Percentiles rank a stretch among this genome's conserved stretches.
Conservation (phyloP, 2,797 vertebrate species). For the Sphenopsis melanotis region DNA sequence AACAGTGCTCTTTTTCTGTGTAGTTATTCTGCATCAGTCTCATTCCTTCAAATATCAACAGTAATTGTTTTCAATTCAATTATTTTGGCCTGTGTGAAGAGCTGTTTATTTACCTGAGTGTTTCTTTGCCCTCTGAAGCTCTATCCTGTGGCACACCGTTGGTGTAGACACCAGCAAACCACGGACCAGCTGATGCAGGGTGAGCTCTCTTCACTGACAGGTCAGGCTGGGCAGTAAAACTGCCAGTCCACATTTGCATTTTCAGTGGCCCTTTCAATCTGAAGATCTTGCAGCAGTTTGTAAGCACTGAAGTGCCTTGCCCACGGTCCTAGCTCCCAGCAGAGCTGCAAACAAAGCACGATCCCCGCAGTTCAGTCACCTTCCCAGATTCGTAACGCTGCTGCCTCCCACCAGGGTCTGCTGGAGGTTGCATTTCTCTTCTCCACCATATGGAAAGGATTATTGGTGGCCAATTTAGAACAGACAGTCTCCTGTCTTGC, state of each 20-base stretch:
- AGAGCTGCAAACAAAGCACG: background rate
- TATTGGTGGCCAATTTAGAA: background rate
- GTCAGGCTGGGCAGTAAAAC: background rate
- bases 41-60: background rate
- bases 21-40: background rate
- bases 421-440: background rate
- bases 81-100: background rate
- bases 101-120: background rate
- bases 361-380: background rate
- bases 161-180: background rate
- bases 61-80: background rate
- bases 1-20: background rate
- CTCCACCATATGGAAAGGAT: background rate
- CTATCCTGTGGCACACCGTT: fast-evolving
- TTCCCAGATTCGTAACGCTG: background rate
- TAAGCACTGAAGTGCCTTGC: background rate
- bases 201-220: background rate
- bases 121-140: background rate
- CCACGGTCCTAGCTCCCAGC: background rate
- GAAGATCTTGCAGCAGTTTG: background rate
- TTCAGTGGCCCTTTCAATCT: background rate
- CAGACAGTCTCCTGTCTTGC: background rate
- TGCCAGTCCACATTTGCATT: background rate
- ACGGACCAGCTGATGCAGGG: background rate
- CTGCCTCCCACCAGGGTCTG: slow-evolving; percentile 2